Percentiles rank a stretch among this genome's conserved stretches.
These are phyloP conservation scores for Rotaria macrura DNA, from an alignment of 2,888 invertebrate genomes.

Conservation along the genomic window DNA sequence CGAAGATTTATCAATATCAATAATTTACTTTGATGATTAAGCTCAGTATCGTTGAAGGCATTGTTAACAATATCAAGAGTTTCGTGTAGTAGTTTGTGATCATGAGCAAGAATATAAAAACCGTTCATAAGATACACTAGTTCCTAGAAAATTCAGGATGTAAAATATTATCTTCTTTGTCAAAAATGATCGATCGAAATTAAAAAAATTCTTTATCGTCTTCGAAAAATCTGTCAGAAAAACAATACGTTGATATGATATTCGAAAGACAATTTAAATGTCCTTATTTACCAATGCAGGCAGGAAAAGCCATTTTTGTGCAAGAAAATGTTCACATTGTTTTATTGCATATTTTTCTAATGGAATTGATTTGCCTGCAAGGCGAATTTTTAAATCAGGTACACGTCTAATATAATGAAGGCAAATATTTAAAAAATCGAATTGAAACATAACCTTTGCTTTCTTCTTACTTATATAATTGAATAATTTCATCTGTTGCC, in stretches of 20 bases:
- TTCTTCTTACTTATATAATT: background rate
- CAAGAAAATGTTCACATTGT: conserved; percentile 67
- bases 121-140: conserved; percentile 84
- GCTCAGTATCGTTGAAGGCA: conserved; percentile 42
- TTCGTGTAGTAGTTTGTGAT: conserved; percentile 54
- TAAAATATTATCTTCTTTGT: too few species aligned
- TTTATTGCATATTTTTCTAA: conserved; percentile 90
- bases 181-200: too few species aligned
- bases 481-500: conserved; percentile 1
- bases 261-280: background rate
- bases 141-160: conserved; percentile 54
- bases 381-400: conserved; percentile 70
- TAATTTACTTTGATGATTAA: background rate
- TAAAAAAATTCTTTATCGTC: too few species aligned
- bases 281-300: conserved; percentile 59
- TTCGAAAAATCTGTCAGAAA: too few species aligned
- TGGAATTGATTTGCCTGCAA: conserved; percentile 88
- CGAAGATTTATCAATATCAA: background rate
- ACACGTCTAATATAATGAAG: conserved; percentile 59
- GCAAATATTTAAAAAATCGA: too few species aligned
- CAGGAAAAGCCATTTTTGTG: conserved; percentile 64
- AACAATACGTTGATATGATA: too few species aligned
- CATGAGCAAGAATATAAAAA: conserved; percentile 68
- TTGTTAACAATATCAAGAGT: conserved; percentile 44
- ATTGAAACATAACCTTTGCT: too few species aligned